phyloP scores from a whole-genome alignment of 1,140 invertebrate species.

The Maniola jurtina region DNA sequence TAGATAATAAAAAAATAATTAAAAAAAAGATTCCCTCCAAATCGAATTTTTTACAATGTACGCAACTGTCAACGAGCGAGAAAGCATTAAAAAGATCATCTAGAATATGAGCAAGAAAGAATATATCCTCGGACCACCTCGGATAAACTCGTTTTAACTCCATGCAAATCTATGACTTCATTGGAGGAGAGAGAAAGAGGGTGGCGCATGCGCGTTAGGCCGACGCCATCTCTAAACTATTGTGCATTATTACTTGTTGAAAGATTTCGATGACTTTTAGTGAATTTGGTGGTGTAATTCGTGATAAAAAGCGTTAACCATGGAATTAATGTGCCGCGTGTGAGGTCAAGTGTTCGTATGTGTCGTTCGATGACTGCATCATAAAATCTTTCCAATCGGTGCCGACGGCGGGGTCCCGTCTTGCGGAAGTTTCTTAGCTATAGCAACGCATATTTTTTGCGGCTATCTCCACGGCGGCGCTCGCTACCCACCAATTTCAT shows the following conservation, averaged over 20 bases:
- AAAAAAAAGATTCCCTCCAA: neutral
- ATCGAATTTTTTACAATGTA: conserved; percentile 8
- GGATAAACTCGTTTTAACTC: conserved; percentile 47
- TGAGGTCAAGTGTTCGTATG: conserved; percentile 47
- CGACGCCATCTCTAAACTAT: conserved; percentile 78
- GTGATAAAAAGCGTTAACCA: conserved; percentile 61
- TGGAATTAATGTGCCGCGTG: conserved; percentile 53
- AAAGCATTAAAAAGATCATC: conserved; percentile 24
- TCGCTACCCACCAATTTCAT: conserved; percentile 54
- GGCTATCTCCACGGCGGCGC: conserved; percentile 59
- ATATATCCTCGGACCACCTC: conserved; percentile 38
- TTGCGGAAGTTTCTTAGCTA: conserved; percentile 73
- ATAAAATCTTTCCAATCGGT: conserved; percentile 41
- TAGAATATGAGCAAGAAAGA: conserved; percentile 37
- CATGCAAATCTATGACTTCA: conserved; percentile 53
- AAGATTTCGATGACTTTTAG: conserved; percentile 47
- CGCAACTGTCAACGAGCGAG: conserved; percentile 5
- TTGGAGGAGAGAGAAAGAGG: conserved; percentile 63
- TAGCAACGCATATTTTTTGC: conserved; percentile 77
- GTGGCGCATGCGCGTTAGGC: conserved; percentile 78
- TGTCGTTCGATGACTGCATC: conserved; percentile 43
- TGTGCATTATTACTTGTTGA: conserved; percentile 73
- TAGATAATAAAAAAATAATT: too few species aligned
- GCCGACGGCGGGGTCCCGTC: conserved; percentile 52
- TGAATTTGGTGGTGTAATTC: conserved; percentile 56